Evolutionary conservation across 2,797 vertebrate species (phyloP), one percentile per base, ranked within the genome.

Genomic region (Onychomys torridus): DNA sequence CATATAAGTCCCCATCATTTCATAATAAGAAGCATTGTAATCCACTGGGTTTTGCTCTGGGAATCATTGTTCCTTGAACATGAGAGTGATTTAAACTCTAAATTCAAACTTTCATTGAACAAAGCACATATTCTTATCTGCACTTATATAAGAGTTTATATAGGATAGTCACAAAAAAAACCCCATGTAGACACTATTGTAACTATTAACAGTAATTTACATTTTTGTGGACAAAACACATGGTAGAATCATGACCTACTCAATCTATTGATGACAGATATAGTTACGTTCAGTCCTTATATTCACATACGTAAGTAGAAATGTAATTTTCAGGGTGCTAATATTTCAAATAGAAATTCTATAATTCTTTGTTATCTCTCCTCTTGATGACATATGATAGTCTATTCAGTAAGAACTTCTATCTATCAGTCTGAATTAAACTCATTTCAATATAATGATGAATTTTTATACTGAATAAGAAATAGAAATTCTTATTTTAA

Each of bases 401-500:
- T 89, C 61, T 40, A 71, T 6, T 55, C 49, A 65, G 32, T 55
- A 73, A 61, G 14, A 78, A 49, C 0, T 27, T 61, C 8, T 6
- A 52, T 55, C 8, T 9, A 52, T 65, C 65, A 57, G 7, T 2
- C 13, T 83, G 14, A 71, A 52, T 85, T 67, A 49, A 23, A 49
- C 11, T 49, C 46, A 67, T 25, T 67, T 14, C 61, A 8, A 71
- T 71, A 5, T 23, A 67, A 17, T 86, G 11, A 73, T 67, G 37
- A 43, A 84, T 6, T 65, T 59, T 0, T 76, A 75, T 75, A 34
- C 65, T 49, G 17, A 90, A 7, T 13, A 67, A 65, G 29, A 89
- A 94, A 85, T 94, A 59, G 65, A 67, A 89, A 14, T 3, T 65
- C 1, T 52, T 93, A 90, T 85, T 76, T 94, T 76, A 78, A 81